Percentiles rank a stretch among this genome's conserved stretches.
phyloP scores from a whole-genome alignment of 2,888 invertebrate species.

The Rhabditophanes sp. region DNA sequence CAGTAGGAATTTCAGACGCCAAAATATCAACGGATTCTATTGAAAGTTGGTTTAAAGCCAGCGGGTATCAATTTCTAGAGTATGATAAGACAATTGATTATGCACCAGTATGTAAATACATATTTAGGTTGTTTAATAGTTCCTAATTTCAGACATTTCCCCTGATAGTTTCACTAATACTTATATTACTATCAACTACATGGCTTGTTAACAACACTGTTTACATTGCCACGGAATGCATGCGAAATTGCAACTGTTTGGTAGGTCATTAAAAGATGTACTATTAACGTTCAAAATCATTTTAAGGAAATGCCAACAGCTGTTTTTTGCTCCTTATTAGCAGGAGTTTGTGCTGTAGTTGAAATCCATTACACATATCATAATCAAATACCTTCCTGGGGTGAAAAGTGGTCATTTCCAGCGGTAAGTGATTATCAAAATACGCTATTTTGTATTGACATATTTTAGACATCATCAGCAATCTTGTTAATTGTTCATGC shows the following conservation, averaged over 20 bases:
- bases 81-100: background rate
- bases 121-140: no score
- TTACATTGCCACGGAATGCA: slow-evolving; percentile 18
- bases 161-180: slow-evolving; percentile 20
- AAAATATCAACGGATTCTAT: no score
- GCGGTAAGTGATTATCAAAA: slow-evolving; percentile 12
- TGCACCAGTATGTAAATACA: no score
- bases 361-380: slow-evolving; percentile 37
- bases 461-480: background rate
- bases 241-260: slow-evolving; percentile 25
- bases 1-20: no score
- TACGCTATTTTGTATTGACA: background rate
- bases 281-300: background rate
- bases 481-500: slow-evolving; percentile 20
- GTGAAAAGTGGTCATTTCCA: slow-evolving; percentile 28
- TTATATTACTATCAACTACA: slow-evolving; percentile 17
- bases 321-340: slow-evolving; percentile 27
- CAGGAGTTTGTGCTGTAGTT: slow-evolving; percentile 31
- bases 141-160: slow-evolving; percentile 24
- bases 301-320: slow-evolving; percentile 36
- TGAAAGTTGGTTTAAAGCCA: no score
- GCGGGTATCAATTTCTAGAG: slow-evolving; percentile 1
- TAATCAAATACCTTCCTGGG: slow-evolving; percentile 20
- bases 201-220: slow-evolving; percentile 27
- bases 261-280: slow-evolving; percentile 12